phyloP scores from a whole-genome alignment of 2,888 invertebrate genomes.

The Imbricaverruca yamaguchii region DNA sequence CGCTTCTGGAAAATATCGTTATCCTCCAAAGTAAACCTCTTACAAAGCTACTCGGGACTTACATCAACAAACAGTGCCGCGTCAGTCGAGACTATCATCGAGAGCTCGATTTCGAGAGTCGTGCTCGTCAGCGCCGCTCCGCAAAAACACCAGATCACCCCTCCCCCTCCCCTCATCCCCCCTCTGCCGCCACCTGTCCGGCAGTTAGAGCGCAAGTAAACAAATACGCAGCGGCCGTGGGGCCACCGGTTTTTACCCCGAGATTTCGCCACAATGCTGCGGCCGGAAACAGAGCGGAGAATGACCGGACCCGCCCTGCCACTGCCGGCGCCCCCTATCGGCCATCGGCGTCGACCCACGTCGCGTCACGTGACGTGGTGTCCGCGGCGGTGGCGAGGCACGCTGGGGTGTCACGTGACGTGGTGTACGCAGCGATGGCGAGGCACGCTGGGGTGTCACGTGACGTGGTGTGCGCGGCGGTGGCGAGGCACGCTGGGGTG shows the following conservation, averaged over 20 bases:
- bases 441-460: background rate
- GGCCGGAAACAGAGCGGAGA: background rate
- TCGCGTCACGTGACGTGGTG: background rate
- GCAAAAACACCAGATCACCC: no score
- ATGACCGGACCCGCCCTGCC: background rate
- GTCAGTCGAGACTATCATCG: background rate
- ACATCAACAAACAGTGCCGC: slow-evolving; percentile 13
- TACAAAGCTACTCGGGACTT: background rate
- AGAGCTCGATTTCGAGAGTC: background rate
- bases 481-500: background rate
- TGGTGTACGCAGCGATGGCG: no score
- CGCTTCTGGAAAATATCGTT: background rate
- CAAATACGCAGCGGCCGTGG: background rate
- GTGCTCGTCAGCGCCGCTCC: background rate
- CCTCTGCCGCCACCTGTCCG: background rate
- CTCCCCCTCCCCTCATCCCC: no score
- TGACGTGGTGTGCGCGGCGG: background rate
- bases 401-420: background rate
- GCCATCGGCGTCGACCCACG: background rate
- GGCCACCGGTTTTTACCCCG: slow-evolving; percentile 8
- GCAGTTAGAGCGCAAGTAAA: background rate
- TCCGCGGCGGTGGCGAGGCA: no score
- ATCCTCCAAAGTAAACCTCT: slow-evolving; percentile 13
- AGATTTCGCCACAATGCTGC: background rate
- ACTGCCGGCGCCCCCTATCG: background rate